Conservation (phyloP, 2,888 invertebrate genomes). For the Acronicta alni region DNA sequence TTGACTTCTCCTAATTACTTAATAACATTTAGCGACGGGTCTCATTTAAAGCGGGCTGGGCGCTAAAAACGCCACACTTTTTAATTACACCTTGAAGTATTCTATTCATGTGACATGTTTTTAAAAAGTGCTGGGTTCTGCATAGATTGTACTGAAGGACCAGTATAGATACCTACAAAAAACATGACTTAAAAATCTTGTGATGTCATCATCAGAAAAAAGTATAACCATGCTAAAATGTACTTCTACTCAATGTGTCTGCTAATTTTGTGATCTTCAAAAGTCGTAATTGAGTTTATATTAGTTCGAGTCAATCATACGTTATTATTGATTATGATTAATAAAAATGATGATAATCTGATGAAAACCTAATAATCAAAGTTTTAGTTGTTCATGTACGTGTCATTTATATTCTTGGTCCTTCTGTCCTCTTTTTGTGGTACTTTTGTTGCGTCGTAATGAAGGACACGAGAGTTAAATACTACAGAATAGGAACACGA, state of each 20-base stretch:
- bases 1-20: slow-evolving; percentile 2
- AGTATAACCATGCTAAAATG: too few relatives aligned
- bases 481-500: not conserved
- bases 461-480: slow-evolving; percentile 1
- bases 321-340: too few relatives aligned
- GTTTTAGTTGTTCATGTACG: too few relatives aligned
- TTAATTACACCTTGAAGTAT: slow-evolving; percentile 25
- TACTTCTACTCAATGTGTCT: too few relatives aligned
- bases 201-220: too few relatives aligned
- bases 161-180: not conserved
- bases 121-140: slow-evolving; percentile 14
- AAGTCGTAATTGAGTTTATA: too few relatives aligned
- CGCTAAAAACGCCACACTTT: slow-evolving; percentile 19
- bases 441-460: slow-evolving; percentile 14
- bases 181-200: too few relatives aligned
- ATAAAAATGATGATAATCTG: too few relatives aligned
- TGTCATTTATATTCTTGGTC: not conserved
- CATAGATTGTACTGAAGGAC: slow-evolving; percentile 5
- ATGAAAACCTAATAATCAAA: too few relatives aligned
- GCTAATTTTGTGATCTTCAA: too few relatives aligned
- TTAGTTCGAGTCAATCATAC: too few relatives aligned
- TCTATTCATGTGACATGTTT: slow-evolving; percentile 27
- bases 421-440: not conserved
- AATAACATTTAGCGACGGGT: not conserved
- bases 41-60: not conserved